A percentile compares a stretch with the other conserved stretches of the same genome.
These are phyloP conservation scores for Paedocypris micromegethes DNA, from an alignment of 2,797 vertebrate species.

Conservation along the genomic window DNA sequence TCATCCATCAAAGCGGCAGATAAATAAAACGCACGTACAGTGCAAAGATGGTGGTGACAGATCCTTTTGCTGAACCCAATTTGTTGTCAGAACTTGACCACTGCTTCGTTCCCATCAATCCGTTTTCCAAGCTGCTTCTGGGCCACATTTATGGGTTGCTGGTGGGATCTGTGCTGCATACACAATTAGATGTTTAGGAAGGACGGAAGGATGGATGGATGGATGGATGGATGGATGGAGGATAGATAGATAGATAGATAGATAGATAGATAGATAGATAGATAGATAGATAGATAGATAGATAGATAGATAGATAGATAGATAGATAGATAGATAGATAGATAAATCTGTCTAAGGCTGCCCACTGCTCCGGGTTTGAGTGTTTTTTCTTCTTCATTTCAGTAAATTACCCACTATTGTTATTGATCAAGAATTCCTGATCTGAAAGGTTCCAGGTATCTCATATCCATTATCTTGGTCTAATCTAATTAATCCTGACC, in stretches of 20 bases:
- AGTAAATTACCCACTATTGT: too few relatives aligned
- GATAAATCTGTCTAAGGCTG: background rate
- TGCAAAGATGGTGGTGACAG: constrained; percentile 5
- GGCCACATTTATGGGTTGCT: too few relatives aligned
- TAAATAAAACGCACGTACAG: constrained; percentile 11
- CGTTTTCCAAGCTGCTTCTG: too few relatives aligned
- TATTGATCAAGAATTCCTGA: background rate
- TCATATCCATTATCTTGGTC: constrained; percentile 3
- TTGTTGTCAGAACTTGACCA: too few relatives aligned
- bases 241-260: background rate
- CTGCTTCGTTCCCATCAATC: too few relatives aligned
- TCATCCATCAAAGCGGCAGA: constrained; percentile 26
- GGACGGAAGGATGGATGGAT: background rate
- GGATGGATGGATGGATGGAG: background rate
- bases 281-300: background rate
- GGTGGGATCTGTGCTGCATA: too few relatives aligned
- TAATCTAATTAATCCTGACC: constrained; percentile 14
- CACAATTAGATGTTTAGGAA: background rate
- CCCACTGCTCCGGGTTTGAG: too few relatives aligned
- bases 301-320: background rate
- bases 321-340: background rate
- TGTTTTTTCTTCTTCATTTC: too few relatives aligned
- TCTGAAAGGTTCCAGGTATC: background rate
- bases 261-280: background rate
- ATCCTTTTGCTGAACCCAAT: too few relatives aligned